Percentiles rank a stretch among this genome's conserved stretches.
Evolutionary conservation across 2,797 vertebrate species (phyloP).

Genomic region (Enteromius radiatus): DNA sequence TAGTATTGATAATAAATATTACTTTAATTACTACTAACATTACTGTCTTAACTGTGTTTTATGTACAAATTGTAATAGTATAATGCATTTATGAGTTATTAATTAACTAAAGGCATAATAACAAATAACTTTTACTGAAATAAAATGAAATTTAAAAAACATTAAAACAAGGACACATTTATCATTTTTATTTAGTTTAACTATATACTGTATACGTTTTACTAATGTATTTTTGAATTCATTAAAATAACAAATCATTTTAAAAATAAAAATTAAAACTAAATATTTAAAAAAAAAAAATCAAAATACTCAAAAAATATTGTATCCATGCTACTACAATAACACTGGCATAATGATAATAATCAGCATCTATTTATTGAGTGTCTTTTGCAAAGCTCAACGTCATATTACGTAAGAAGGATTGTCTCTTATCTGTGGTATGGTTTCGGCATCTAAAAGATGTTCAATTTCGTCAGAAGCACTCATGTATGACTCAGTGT

Average conservation of each 20-base stretch:
- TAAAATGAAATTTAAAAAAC: not conserved
- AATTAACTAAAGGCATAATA: not conserved
- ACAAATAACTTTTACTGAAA: not conserved
- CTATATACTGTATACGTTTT: no score
- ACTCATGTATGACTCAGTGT: slow-evolving; percentile 19
- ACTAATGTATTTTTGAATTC: not conserved
- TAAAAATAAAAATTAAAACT: not conserved
- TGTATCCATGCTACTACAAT: not conserved
- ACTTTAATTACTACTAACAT: not conserved
- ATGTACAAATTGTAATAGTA: not conserved
- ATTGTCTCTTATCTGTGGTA: not conserved
- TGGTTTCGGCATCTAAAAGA: slow-evolving; percentile 6
- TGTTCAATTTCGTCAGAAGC: not conserved
- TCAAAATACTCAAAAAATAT: not conserved
- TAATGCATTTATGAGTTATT: not conserved
- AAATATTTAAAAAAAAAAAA: not conserved
- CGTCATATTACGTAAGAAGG: not conserved
- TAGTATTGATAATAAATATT: not conserved
- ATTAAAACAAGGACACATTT: not conserved
- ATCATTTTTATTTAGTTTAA: not conserved
- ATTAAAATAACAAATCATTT: not conserved
- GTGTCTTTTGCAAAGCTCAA: not conserved
- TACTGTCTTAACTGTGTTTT: not conserved
- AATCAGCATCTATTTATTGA: slow-evolving; percentile 12
- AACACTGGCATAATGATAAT: not conserved